Evolutionary conservation across 2,888 invertebrate genomes (phyloP).

Genomic region (Carterocephalus palaemon): DNA sequence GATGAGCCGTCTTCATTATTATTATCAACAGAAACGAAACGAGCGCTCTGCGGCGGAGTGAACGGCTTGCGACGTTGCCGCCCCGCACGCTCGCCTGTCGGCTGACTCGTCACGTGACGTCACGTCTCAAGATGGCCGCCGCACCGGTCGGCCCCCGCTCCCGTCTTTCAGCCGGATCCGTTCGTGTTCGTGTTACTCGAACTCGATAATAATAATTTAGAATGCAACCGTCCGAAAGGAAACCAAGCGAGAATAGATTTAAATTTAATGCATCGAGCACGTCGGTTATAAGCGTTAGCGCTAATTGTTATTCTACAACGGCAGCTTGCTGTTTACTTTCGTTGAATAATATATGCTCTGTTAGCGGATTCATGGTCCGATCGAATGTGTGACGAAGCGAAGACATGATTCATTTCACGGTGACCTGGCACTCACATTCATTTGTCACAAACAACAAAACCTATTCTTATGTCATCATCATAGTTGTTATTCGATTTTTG

Average conservation of each 20-base stretch:
- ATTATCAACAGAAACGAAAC: conserved; percentile 66
- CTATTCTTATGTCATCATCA: too few relatives aligned
- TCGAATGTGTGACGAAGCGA: conserved; percentile 42
- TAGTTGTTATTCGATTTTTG: too few relatives aligned
- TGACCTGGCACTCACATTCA: conserved; percentile 29
- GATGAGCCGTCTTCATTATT: conserved; percentile 52
- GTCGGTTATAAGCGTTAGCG: conserved; percentile 55
- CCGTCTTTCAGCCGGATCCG: conserved; percentile 69
- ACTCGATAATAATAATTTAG: conserved; percentile 70
- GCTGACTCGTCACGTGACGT: conserved; percentile 78
- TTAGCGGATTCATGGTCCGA: conserved; percentile 53
- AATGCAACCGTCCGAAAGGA: conserved; percentile 73
- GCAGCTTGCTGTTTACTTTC: conserved; percentile 76
- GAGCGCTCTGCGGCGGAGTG: conserved; percentile 61
- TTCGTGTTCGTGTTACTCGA: conserved; percentile 43
- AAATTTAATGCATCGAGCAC: conserved; percentile 71
- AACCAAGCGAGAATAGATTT: conserved; percentile 73
- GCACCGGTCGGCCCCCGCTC: conserved; percentile 65
- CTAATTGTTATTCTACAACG: conserved; percentile 72
- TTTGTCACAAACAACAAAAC: too few relatives aligned
- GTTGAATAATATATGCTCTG: conserved; percentile 60
- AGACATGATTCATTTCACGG: conserved; percentile 52
- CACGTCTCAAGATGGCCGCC: conserved; percentile 79
- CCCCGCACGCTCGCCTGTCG: conserved; percentile 66
- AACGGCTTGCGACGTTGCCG: conserved; percentile 65